Base-by-base conservation (phyloP, 2,797 vertebrate genomes). In the Acrossocheilus fasciatus region DNA sequence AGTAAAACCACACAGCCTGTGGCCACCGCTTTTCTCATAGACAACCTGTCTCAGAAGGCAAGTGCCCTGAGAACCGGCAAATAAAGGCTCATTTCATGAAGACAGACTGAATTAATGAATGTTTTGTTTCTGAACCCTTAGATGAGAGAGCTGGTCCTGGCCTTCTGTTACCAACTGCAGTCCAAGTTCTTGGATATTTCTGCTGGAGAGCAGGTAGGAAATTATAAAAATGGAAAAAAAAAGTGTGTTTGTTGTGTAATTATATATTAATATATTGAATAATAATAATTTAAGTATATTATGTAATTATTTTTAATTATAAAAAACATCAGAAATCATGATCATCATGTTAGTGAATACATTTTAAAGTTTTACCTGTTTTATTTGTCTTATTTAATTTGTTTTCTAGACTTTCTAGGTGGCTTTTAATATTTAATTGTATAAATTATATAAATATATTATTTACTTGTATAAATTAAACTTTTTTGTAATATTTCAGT, bases 121-220 rank as follows among this genome's bases (percentile, higher is more conserved):
- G 11, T 34, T 39, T 59, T n/a, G 0, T 30, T 18, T 68, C 7
- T 64, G 8, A 14, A 57, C 23, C 34, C 0, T 88, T 92, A 99
- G 98, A 97, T 98, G 95, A 97, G 96, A 92, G 97, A 97, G 92
- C 89, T 99, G 6, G 93, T 93, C 0, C 94, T 99, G 78, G 96
- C 96, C 0, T 98, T 98, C 89, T 97, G 96, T 91, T 95, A 96
- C 89, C 98, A 99, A 89, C 95, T 99, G 69, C 96, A 97, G 91
- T 99, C 98, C 39, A 98, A 96, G 93, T 99, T 97, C 92, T 91
- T 99, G 78, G 98, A 98, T 89, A 57, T 91, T 0, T 91, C 95
- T 2, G 95, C 97, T 68, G 98, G 98, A 86, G 98, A 99, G 92
- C 98, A 99, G 97, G 98, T 99, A 92, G 72, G 82, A 23, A 68